Evolutionary conservation across 2,797 vertebrate species (phyloP).

Genomic region (Semotilus atromaculatus): DNA sequence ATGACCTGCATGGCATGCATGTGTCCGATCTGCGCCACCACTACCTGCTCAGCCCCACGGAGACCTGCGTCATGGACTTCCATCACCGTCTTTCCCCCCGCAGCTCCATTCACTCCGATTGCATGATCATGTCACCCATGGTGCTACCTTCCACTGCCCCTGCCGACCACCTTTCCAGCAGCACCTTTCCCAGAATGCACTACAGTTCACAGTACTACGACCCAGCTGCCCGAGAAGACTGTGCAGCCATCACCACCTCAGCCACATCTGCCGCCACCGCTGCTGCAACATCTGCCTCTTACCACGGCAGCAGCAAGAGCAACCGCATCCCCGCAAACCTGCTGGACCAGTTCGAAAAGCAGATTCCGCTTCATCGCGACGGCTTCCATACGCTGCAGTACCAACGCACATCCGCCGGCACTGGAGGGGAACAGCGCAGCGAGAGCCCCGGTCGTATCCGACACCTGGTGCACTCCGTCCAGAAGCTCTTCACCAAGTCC

Average conservation of each 20-base stretch:
- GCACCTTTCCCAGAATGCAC: slow-evolving; percentile 99
- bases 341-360: slow-evolving; percentile 97
- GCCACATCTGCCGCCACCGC: slow-evolving; percentile 77
- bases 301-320: slow-evolving; percentile 84
- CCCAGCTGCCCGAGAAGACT: slow-evolving; percentile 89
- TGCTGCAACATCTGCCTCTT: slow-evolving; percentile 73
- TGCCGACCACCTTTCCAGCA: slow-evolving; percentile 95
- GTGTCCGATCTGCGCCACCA: slow-evolving; percentile 86
- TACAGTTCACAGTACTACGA: slow-evolving; percentile 93
- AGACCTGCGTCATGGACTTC: slow-evolving; percentile 93
- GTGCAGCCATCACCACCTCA: slow-evolving; percentile 82
- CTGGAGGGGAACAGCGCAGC: slow-evolving; percentile 86
- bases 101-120: slow-evolving; percentile 98
- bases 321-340: slow-evolving; percentile 96
- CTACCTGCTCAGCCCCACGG: slow-evolving; percentile 95
- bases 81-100: slow-evolving; percentile 92
- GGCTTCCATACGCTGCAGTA: slow-evolving; percentile 99
- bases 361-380: slow-evolving; percentile 93
- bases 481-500: slow-evolving; percentile 99
- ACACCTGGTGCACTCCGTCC: slow-evolving; percentile 97
- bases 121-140: slow-evolving; percentile 91
- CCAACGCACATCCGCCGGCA: slow-evolving; percentile 86
- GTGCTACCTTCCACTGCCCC: slow-evolving; percentile 76
- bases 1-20: slow-evolving; percentile 85
- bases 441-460: slow-evolving; percentile 97